Base-by-base conservation (phyloP, 2,797 vertebrate genomes). In the Rhodeus uyekii region DNA sequence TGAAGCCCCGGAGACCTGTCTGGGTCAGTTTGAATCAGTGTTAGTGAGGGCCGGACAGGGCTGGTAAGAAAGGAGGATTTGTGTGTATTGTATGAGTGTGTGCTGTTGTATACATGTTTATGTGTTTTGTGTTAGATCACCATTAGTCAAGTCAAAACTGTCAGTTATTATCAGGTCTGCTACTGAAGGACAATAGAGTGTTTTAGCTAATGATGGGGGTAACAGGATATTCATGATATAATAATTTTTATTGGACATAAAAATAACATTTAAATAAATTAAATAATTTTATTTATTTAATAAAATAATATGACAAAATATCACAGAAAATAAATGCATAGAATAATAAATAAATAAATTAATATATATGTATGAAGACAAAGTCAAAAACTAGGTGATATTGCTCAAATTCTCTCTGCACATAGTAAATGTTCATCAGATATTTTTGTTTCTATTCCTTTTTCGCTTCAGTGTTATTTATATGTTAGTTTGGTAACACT, bases 1-100 rank as follows among this genome's bases (percentile, higher is more conserved):
- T 87, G 83, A 88, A 81, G 86, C 88, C 87, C 87, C 71, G 83
- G 84, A 88, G 89, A 86, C 74, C 61, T 78, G 83, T 86, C 81
- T 65, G 77, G 79, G 87, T 89, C 87, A 68, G 83, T 82, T 82
- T 84, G 82, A 89, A 88, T 89, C 81, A 89, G 84, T 74, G 77
- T 86, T 86, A 86, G 76, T 80, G 72, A 88, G 83, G 85, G 81
- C 68, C 80, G 85, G 68, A 87, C 87, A 78, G 86, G 81, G 84
- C 79, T 74, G 82, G 77, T 81, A 84, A 74, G 63, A 82, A 76
- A 78, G 69, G 34, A 55, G 68, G 74, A 60, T 83, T 79, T 86
- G 78, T 55, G 39, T 77, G 82, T 78, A 50, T 48, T 48, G 38
- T n/a, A n/a, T 61, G 18, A 42, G 78, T 80, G 60, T 50, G 18